Conservation (phyloP, 1,140 invertebrate genomes). For the Bicyclus anynana region DNA sequence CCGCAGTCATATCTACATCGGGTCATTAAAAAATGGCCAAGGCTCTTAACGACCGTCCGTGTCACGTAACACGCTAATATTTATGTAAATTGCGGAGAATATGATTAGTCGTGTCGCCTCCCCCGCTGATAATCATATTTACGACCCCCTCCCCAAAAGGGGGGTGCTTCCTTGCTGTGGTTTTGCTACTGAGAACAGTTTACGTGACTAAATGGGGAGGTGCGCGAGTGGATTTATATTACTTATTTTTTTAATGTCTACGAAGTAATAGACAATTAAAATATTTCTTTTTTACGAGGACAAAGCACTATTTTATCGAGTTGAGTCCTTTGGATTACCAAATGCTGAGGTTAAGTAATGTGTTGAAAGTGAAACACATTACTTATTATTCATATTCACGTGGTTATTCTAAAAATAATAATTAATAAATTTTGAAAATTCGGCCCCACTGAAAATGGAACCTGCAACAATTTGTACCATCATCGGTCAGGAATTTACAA, state of each 20-base stretch:
- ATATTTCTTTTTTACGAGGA: too few species aligned
- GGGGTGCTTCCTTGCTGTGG: slow-evolving; percentile 22
- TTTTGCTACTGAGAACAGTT: slow-evolving; percentile 27
- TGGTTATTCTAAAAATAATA: too few species aligned
- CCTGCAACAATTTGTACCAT: too few species aligned
- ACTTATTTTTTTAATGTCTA: slow-evolving; percentile 17
- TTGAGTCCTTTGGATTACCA: too few species aligned
- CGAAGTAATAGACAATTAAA: too few species aligned
- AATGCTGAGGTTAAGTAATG: too few species aligned
- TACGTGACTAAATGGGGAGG: slow-evolving; percentile 18
- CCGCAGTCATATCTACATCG: slow-evolving; percentile 54
- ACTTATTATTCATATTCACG: too few species aligned
- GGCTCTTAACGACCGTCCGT: slow-evolving; percentile 54
- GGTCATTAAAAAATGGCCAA: slow-evolving; percentile 53
- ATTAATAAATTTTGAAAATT: too few species aligned
- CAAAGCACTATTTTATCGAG: too few species aligned
- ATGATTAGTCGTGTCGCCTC: slow-evolving; percentile 72
- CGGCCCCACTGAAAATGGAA: too few species aligned
- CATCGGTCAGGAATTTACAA: too few species aligned
- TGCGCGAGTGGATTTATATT: slow-evolving; percentile 33
- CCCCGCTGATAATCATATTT: slow-evolving; percentile 74
- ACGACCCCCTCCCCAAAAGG: slow-evolving; percentile 41
- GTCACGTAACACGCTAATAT: slow-evolving; percentile 73
- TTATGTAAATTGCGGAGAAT: slow-evolving; percentile 75
- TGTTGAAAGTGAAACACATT: too few species aligned